Conservation (phyloP, 2,113 vertebrate species). For the Donacobius atricapilla region DNA sequence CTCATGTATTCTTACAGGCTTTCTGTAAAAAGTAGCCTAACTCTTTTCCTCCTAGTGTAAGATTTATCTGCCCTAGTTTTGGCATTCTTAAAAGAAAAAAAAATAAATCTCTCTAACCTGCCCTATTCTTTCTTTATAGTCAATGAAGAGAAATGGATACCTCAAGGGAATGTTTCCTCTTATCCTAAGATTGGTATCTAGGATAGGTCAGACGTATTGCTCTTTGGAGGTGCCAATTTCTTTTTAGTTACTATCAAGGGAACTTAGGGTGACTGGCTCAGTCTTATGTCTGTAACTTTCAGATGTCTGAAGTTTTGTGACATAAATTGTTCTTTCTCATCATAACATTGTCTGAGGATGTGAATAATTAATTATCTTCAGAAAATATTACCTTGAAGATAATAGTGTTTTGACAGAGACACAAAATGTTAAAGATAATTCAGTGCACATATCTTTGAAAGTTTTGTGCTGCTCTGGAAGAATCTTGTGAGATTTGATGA, state of each 20-base stretch:
- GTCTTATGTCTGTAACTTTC: background rate
- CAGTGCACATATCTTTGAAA: background rate
- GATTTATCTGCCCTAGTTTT: background rate
- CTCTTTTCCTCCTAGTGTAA: background rate
- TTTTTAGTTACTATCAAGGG: background rate
- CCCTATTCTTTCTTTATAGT: background rate
- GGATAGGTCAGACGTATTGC: background rate
- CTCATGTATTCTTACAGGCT: background rate
- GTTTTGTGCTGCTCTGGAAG: background rate
- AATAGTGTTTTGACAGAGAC: background rate
- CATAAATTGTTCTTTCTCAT: conserved; percentile 16
- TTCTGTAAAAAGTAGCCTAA: background rate
- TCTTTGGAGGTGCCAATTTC: background rate
- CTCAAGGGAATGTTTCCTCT: conserved; percentile 16
- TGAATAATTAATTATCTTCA: conserved; percentile 33
- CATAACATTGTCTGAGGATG: conserved; percentile 1
- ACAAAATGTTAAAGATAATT: background rate
- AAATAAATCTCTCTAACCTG: background rate
- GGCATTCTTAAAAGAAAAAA: background rate
- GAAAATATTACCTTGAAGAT: conserved; percentile 28
- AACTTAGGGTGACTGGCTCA: background rate
- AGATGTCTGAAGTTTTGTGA: background rate
- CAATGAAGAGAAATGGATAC: background rate
- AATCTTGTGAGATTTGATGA: background rate
- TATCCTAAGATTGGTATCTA: background rate